Percentiles rank a stretch among this genome's conserved stretches.
phyloP scores from a whole-genome alignment of 2,888 invertebrate species.

The Rotaria socialis region DNA sequence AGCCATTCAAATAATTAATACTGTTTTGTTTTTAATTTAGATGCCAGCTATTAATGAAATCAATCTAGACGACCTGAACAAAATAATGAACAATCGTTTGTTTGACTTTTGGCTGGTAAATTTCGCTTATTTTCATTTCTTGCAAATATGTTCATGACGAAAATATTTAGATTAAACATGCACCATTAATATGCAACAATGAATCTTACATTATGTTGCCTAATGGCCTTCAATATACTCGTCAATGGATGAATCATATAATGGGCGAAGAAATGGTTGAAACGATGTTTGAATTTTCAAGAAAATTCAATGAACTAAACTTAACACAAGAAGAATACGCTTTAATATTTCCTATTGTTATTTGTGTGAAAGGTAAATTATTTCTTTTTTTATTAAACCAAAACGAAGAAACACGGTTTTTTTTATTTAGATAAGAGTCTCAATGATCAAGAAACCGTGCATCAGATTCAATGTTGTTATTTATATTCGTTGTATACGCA shows the following conservation, averaged over 20 bases:
- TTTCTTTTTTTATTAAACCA: too few relatives aligned
- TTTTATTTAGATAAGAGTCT: neutral
- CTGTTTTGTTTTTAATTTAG: neutral
- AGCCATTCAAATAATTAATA: too few relatives aligned
- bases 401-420: too few relatives aligned
- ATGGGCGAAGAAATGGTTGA: conserved; percentile 50
- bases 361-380: neutral
- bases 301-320: conserved; percentile 50
- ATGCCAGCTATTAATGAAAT: conserved; percentile 43
- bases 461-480: neutral
- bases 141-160: too few relatives aligned
- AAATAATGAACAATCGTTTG: conserved; percentile 43
- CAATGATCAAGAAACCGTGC: neutral
- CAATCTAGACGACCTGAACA: conserved; percentile 32
- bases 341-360: neutral
- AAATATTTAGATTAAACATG: conserved; percentile 50
- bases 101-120: conserved; percentile 37
- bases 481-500: conserved; percentile 11
- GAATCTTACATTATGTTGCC: conserved; percentile 51
- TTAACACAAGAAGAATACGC: conserved; percentile 51
- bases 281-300: conserved; percentile 50
- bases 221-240: conserved; percentile 50
- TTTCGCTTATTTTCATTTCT: neutral
- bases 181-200: conserved; percentile 51
- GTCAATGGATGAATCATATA: conserved; percentile 52